Conservation (phyloP, 2,113 vertebrate genomes). For the Zootoca vivipara region DNA sequence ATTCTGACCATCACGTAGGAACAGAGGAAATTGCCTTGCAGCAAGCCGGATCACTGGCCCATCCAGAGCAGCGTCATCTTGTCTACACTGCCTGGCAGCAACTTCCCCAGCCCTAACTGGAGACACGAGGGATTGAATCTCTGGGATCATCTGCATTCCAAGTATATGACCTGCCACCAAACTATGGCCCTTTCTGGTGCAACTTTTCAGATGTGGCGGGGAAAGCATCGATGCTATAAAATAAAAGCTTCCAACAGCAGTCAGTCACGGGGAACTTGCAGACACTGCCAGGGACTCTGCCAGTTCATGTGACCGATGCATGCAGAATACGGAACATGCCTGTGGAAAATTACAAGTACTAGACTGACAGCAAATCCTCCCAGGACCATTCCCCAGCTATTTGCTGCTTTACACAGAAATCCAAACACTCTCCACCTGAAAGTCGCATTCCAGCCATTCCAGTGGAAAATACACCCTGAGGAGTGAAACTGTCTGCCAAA, state of each 20-base stretch:
- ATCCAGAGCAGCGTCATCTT: neutral
- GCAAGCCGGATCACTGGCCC: neutral
- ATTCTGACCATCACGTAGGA: neutral
- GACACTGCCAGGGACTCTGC: neutral
- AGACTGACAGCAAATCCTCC: neutral
- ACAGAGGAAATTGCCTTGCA: neutral
- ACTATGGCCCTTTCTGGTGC: neutral
- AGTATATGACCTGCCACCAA: neutral
- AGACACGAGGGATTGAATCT: neutral
- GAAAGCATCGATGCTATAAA: neutral
- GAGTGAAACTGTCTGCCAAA: slow-evolving; percentile 7
- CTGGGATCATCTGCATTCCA: neutral
- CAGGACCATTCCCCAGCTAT: neutral
- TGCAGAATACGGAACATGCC: neutral
- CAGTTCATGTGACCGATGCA: neutral
- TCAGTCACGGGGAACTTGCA: neutral
- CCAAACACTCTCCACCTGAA: neutral
- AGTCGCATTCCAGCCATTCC: slow-evolving; percentile 16
- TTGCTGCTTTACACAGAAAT: slow-evolving; percentile 3
- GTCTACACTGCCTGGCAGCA: neutral
- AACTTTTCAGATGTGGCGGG: neutral
- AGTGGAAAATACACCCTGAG: slow-evolving; percentile 9
- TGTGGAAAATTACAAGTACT: slow-evolving; percentile 8
- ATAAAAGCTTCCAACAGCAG: neutral
- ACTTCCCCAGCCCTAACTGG: neutral